Percentiles rank a stretch among this genome's conserved stretches.
Evolutionary conservation across 2,797 vertebrate species (phyloP).

Genomic region (Botia almorhae): DNA sequence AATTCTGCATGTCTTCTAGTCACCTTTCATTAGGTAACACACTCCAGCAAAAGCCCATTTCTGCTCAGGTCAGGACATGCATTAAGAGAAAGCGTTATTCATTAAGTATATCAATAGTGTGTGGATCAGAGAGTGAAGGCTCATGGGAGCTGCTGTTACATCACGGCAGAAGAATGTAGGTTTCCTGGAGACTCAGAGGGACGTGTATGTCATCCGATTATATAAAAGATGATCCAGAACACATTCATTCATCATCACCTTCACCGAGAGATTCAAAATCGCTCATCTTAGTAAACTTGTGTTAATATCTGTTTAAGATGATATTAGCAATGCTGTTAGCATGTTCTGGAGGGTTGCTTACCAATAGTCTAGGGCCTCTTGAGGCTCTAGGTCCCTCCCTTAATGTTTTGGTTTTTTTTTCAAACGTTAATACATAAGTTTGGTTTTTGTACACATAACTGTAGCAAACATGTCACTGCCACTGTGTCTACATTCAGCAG

Average conservation of each 20-base stretch:
- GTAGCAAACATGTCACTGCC: too few species aligned
- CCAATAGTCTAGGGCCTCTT: too few species aligned
- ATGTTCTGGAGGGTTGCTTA: neutral
- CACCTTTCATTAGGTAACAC: neutral
- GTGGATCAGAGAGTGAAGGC: conserved; percentile 51
- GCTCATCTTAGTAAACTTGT: neutral
- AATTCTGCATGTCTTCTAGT: neutral
- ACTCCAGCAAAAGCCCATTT: conserved; percentile 1
- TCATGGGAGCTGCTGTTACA: conserved; percentile 59
- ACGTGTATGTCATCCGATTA: conserved; percentile 26
- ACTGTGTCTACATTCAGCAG: too few species aligned
- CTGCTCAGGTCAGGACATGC: conserved; percentile 34
- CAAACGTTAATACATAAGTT: too few species aligned
- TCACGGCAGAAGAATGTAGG: conserved; percentile 64
- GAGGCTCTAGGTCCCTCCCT: too few species aligned
- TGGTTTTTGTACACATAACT: too few species aligned
- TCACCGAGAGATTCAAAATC: neutral
- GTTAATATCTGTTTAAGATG: neutral
- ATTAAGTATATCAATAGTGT: conserved; percentile 58
- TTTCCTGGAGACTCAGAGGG: conserved; percentile 55
- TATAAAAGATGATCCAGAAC: conserved; percentile 49
- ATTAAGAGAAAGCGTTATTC: conserved; percentile 29
- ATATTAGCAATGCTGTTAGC: neutral
- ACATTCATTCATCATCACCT: conserved; percentile 31
- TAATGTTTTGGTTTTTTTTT: too few species aligned